Percentiles rank a stretch among this genome's conserved stretches.
These are phyloP conservation scores for Tanytarsus gracilentus DNA, from an alignment of 2,888 invertebrate species.

Conservation along the genomic window DNA sequence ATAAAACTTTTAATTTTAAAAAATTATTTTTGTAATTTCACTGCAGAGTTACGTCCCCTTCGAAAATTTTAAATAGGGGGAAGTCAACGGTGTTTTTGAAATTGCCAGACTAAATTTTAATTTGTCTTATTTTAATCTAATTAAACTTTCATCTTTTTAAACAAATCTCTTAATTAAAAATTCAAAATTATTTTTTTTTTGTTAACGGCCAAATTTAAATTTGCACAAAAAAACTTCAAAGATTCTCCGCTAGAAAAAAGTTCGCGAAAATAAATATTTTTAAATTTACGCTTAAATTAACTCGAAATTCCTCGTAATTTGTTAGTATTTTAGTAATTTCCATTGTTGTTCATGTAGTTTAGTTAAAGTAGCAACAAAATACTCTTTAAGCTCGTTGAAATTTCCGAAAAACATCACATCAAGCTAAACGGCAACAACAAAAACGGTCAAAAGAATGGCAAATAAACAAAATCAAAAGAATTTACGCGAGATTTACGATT, in stretches of 20 bases:
- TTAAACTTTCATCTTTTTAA: too few relatives aligned
- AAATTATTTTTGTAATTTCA: too few relatives aligned
- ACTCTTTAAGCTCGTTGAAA: background rate
- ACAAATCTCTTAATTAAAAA: too few relatives aligned
- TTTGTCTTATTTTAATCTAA: too few relatives aligned
- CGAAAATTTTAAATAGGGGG: too few relatives aligned
- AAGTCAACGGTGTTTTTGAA: too few relatives aligned
- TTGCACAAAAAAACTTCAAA: background rate
- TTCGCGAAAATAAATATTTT: background rate
- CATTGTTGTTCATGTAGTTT: background rate
- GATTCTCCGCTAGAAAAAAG: too few relatives aligned
- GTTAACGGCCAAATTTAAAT: too few relatives aligned
- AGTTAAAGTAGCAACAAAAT: background rate
- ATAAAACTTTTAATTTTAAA: too few relatives aligned
- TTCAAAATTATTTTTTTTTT: too few relatives aligned
- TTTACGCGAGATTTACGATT: conserved; percentile 10
- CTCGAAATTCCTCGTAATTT: background rate
- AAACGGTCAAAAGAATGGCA: background rate
- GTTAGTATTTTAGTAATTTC: background rate
- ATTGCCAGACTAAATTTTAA: too few relatives aligned
- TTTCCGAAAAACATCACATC: background rate
- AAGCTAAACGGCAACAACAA: background rate
- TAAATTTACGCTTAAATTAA: background rate
- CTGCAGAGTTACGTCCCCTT: too few relatives aligned
- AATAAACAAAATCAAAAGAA: conserved; percentile 5